Evolutionary conservation across 2,797 vertebrate species (phyloP), one percentile per base, ranked within the genome.

Genomic region (Mallotus villosus): DNA sequence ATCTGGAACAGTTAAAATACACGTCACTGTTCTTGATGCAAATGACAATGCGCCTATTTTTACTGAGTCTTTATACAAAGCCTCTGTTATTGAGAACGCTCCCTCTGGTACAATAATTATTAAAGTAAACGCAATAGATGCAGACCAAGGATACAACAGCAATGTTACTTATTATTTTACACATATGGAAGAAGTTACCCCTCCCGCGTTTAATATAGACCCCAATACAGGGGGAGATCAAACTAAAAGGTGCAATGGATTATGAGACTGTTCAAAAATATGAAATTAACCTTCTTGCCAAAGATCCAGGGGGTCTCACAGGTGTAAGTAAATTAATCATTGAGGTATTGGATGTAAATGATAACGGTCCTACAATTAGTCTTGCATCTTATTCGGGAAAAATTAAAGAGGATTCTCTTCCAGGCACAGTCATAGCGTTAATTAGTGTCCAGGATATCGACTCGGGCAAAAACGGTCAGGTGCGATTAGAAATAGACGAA

Each of bases 371-470:
- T 25, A 65, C 89, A 0, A 73, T 95, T 53, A 87, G 82, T 0
- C 72, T 96, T 41, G 81, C 86, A 4, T 90, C 89, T 11, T 90
- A 74, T 69, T 82, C 87, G 0, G 84, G 87, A 0, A 90, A 76
- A 16, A 82, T 90, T 7, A 80, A 85, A 8, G 90, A 90, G 29
- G 86, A 91, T 75, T 88, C 84, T 12, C 17, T 59, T 9, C 75
- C 66, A 0, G 91, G 88, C 0, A 94, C 90, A 0, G 88, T 92
- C 1, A 85, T 94, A 17, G 94, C 91, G 12, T 78, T 95, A 3
- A 90, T 95, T 16, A 94, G 91, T 68, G 87, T 93, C 5, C 85
- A 91, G 17, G 94, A 95, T 78, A 89, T 83, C 81, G 94, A 96
- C 74, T 89, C 87, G 0, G 91, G 87, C 0, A 86, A 87, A 76